Evolutionary conservation across 1,140 invertebrate species (phyloP), one percentile per base, ranked within the genome.

Genomic region (Pseudomyrmex flavicornis): DNA sequence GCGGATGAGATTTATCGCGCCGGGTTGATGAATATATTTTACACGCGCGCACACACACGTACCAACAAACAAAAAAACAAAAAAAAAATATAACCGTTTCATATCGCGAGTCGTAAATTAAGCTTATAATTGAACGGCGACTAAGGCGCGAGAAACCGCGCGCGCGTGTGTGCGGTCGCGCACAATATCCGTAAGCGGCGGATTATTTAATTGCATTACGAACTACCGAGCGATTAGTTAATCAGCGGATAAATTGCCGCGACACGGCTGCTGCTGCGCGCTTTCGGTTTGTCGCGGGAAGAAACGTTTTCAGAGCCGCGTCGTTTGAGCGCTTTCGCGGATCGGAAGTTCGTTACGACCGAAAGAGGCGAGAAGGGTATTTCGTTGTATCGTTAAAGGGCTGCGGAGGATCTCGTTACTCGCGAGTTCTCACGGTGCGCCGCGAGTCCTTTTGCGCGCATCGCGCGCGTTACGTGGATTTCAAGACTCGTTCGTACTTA

Each of bases 321-420:
- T 9, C 20, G 15, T 26, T 84, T 70, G 69, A 1, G 52, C 15
- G 22, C 35, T 35, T 35, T 35, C n/a, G 50, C 12, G 12, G 46
- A 83, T 85, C 48, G 74, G 52, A 77, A 59, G 62, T 54, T 56
- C 10, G 13, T 68, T 82, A 73, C 13, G 65, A 69, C 20, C 52
- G 52, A 15, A 59, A 65, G 12, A 10, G 2, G 46, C 13, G 35
- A 62, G 52, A 46, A 46, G 22, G 46, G 46, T 35, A 35, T 48
- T 44, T 63, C 22, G 3, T 12, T 80, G 35, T 35, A 22, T 68
- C 44, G 44, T 48, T 72, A 46, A 73, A 52, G 35, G 13, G 12
- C n/a, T 9, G 66, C 17, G 13, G 9, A 15, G 46, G 5, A 12
- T 48, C 65, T 83, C 48, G 50, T 80, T 66, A 77, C 58, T 63